A percentile compares a stretch with the other conserved stretches of the same genome.
Conservation (phyloP, 2,888 invertebrate species). For the Lasioglossum calceatum region DNA sequence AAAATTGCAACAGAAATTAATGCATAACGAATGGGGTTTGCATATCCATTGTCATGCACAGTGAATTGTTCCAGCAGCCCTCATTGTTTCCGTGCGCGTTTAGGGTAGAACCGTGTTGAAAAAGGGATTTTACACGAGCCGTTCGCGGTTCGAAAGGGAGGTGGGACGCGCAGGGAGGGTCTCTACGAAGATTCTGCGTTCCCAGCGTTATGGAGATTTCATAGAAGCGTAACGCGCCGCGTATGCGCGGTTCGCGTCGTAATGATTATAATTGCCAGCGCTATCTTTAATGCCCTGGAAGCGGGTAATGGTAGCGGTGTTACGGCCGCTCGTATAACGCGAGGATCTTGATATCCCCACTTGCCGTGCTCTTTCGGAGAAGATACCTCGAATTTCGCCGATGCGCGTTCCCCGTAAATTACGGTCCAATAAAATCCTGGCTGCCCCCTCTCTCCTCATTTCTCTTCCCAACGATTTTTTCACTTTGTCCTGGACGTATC, state of each 20-base stretch:
- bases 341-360: slow-evolving; percentile 82
- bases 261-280: slow-evolving; percentile 81
- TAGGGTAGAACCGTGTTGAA: neutral
- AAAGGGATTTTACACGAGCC: neutral
- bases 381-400: neutral
- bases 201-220: slow-evolving; percentile 61
- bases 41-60: neutral
- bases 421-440: neutral
- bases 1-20: neutral
- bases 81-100: neutral
- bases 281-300: slow-evolving; percentile 82
- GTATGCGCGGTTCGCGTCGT: slow-evolving; percentile 72
- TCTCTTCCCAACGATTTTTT: neutral
- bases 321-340: slow-evolving; percentile 82
- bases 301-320: slow-evolving; percentile 79
- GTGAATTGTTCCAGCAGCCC: neutral
- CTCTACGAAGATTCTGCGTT: neutral
- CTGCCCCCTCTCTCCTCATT: neutral
- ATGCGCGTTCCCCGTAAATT: neutral
- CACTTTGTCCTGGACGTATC: neutral
- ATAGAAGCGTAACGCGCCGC: slow-evolving; percentile 71
- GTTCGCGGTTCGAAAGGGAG: neutral
- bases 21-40: neutral
- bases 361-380: neutral
- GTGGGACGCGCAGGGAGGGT: neutral